These are phyloP conservation scores for Metopolophium dirhodum DNA, from an alignment of 1,140 invertebrate genomes.

Conservation along the genomic window DNA sequence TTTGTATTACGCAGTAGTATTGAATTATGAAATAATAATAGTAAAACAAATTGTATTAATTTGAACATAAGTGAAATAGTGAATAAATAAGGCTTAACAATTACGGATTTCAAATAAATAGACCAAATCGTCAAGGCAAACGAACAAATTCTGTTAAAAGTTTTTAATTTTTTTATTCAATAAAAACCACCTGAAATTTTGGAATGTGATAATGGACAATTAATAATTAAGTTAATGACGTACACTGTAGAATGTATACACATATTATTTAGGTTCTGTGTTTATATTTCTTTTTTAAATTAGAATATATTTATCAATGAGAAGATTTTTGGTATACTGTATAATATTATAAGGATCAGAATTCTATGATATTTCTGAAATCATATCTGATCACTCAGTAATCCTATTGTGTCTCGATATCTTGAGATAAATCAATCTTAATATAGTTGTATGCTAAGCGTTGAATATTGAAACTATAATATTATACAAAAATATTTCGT, in stretches of 20 bases:
- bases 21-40: neutral
- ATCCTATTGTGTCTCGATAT: neutral
- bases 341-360: neutral
- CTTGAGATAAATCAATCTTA: neutral
- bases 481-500: neutral
- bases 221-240: neutral
- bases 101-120: neutral
- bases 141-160: neutral
- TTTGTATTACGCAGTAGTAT: neutral
- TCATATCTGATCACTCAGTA: neutral
- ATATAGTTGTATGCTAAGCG: neutral
- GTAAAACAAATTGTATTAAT: too few species aligned
- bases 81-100: neutral
- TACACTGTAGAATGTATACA: neutral
- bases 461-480: neutral
- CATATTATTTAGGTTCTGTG: neutral
- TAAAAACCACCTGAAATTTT: neutral
- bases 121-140: neutral
- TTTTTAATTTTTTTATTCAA: neutral
- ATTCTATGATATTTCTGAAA: neutral
- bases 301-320: neutral
- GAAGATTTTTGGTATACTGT: neutral
- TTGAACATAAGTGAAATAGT: too few species aligned
- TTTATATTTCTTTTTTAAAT: neutral
- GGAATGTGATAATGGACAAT: neutral